A percentile compares a stretch with the other conserved stretches of the same genome.
phyloP scores from a whole-genome alignment of 2,797 vertebrate species.

The Cheirogaleus major region DNA sequence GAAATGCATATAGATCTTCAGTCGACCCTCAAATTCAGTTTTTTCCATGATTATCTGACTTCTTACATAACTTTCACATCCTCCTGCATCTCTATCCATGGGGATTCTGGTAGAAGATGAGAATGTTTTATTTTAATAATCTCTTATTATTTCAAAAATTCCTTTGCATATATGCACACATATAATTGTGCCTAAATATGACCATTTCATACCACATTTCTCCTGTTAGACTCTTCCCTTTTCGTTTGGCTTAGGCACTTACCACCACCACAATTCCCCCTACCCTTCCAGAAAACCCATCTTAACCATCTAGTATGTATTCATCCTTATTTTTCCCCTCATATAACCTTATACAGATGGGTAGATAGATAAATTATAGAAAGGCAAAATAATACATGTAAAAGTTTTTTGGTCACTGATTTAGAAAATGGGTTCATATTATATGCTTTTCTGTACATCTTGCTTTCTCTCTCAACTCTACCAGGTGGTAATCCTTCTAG shows the following conservation, averaged over 20 bases:
- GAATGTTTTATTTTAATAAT: background rate
- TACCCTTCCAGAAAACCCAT: background rate
- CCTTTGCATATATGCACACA: background rate
- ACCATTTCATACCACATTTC: background rate
- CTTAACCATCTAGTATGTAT: background rate
- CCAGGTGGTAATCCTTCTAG: background rate
- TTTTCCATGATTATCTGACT: background rate
- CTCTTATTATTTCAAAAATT: constrained; percentile 12
- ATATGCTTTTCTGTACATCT: background rate
- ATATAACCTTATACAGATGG: background rate
- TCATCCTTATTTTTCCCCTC: background rate
- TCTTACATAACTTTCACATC: background rate
- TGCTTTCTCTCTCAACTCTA: background rate
- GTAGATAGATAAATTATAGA: background rate
- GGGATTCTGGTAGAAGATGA: background rate
- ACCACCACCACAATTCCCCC: background rate
- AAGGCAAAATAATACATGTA: background rate
- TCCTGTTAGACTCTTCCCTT: background rate
- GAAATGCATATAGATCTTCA: background rate
- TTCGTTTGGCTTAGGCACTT: background rate
- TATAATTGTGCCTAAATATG: background rate
- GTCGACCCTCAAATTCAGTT: background rate
- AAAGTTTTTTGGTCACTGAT: background rate
- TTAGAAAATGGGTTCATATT: background rate
- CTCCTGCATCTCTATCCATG: background rate